Evolutionary conservation across 2,797 vertebrate species (phyloP), one percentile per base, ranked within the genome.

Genomic region (Champsocephalus gunnari): DNA sequence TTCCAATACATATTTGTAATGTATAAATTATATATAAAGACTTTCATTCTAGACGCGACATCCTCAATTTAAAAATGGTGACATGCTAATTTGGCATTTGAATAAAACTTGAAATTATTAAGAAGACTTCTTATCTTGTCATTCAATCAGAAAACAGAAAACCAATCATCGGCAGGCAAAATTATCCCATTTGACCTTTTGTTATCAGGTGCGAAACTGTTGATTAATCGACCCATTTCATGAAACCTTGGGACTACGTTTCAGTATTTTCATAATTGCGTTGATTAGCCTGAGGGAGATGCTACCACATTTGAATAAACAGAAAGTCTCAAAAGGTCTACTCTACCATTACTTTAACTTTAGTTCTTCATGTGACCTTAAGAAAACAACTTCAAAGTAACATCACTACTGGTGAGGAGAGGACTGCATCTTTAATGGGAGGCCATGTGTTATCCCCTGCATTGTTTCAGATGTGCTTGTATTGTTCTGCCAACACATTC

Each of bases 231-330:
- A 9, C 34, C 34, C 7, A 67, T 80, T 82, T 70, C 68, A 80
- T 82, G 65, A 84, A 86, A 73, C 66, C 82, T 65, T 14, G 24
- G 47, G 82, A 75, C 79, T 59, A 38, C 60, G 53, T 83, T 51
- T 19, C 63, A 73, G 28, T 70, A 79, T 84, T 79, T 85, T 81
- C 74, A 75, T 80, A 86, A 86, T 88, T 82, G 86, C 68, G 82
- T 73, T 62, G 67, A 88, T 87, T 82, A 81, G 76, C 87, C 82
- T 7, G 5, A 67, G 65, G 82, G 69, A 82, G 57, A 84, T 68
- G 64, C 38, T 57, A 60, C 70, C 55, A 79, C 71, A 57, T 68
- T 70, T 71, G 62, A 75, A 77, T 76, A 84, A 82, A 48, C 49
- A 74, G 63, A 74, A 47, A 74, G 49, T 21, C 54, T 75, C 19